These are phyloP conservation scores for Chalcis sispes DNA, from an alignment of 2,888 invertebrate genomes.

Conservation along the genomic window DNA sequence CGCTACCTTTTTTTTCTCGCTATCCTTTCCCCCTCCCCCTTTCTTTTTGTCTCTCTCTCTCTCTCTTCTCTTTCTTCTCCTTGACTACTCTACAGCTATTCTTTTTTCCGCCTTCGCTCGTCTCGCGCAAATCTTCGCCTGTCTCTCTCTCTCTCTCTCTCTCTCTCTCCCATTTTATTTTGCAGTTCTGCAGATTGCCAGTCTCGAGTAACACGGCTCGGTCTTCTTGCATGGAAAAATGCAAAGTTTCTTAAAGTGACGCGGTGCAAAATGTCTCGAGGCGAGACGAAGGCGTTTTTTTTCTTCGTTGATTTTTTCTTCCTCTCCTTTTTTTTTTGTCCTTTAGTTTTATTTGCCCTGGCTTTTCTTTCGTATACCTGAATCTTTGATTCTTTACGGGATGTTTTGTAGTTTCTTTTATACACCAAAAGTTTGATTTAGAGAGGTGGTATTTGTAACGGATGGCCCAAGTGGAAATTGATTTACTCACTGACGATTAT, in stretches of 20 bases:
- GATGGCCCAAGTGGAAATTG: background rate
- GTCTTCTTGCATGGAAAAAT: slow-evolving; percentile 46
- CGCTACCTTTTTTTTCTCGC: slow-evolving; percentile 29
- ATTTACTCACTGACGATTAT: slow-evolving; percentile 7
- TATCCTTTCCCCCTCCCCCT: slow-evolving; percentile 7
- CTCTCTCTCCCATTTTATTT: slow-evolving; percentile 41
- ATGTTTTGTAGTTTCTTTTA: too few species aligned
- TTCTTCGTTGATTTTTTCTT: background rate
- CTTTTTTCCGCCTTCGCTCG: background rate
- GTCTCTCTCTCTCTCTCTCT: background rate
- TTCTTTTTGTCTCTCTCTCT: background rate
- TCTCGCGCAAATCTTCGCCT: background rate
- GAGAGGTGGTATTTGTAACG: background rate
- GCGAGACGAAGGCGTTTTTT: background rate
- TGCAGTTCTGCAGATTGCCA: slow-evolving; percentile 55
- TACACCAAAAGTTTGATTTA: slow-evolving; percentile 20
- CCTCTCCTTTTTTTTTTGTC: background rate
- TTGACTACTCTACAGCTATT: too few species aligned
- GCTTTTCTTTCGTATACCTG: too few species aligned
- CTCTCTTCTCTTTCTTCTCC: slow-evolving; percentile 10
- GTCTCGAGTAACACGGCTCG: slow-evolving; percentile 1
- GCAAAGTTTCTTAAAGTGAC: slow-evolving; percentile 50
- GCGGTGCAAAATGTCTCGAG: slow-evolving; percentile 42
- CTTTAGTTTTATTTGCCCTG: too few species aligned
- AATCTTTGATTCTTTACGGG: too few species aligned